These are phyloP conservation scores for Atethmia centrago DNA, from an alignment of 2,888 invertebrate genomes.

Conservation along the genomic window DNA sequence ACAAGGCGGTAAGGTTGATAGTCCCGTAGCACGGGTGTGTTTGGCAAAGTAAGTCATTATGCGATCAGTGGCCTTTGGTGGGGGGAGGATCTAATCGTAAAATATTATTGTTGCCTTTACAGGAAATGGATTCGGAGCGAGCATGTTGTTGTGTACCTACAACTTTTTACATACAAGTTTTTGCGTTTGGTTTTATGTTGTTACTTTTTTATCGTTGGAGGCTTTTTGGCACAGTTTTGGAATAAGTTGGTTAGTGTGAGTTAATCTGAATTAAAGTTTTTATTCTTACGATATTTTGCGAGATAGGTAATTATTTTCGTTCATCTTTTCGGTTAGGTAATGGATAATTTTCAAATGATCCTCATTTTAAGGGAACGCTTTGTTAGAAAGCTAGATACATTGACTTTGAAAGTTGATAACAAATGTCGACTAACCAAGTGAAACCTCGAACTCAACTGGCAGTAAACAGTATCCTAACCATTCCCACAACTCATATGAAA, in stretches of 20 bases:
- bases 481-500: conserved; percentile 11
- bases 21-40: conserved; percentile 61
- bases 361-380: neutral
- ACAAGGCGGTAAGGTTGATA: conserved; percentile 44
- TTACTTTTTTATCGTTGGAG: neutral
- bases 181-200: conserved; percentile 4
- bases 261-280: neutral
- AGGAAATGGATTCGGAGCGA: conserved; percentile 43
- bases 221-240: neutral
- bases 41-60: conserved; percentile 67
- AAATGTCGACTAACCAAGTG: neutral
- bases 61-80: conserved; percentile 64
- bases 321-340: neutral
- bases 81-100: conserved; percentile 73
- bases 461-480: neutral
- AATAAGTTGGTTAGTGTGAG: neutral
- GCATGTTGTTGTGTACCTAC: conserved; percentile 19
- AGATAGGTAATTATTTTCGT: neutral
- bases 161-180: no score
- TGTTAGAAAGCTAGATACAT: neutral
- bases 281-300: neutral
- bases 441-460: neutral
- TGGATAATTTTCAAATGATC: neutral
- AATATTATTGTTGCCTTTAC: conserved; percentile 73
- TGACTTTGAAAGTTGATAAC: neutral